Conservation (phyloP, 2,888 invertebrate species). For the Plebejus anna region DNA sequence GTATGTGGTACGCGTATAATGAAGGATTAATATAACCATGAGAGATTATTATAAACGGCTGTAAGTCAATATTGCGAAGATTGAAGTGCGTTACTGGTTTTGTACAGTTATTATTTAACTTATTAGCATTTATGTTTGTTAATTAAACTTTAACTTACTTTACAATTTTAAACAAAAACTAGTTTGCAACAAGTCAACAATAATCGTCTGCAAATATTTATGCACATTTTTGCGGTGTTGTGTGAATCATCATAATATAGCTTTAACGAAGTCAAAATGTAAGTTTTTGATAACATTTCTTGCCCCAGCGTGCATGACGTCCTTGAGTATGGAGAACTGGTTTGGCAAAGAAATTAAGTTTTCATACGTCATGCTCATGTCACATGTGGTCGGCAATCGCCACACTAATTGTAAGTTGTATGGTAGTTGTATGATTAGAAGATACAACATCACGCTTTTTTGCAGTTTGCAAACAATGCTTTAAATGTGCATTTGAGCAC, state of each 20-base stretch:
- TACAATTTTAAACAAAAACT: background rate
- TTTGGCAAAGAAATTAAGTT: slow-evolving; percentile 5
- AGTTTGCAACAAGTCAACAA: background rate
- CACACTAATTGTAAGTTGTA: background rate
- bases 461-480: background rate
- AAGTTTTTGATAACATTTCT: background rate
- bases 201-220: background rate
- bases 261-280: background rate
- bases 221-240: background rate
- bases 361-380: background rate
- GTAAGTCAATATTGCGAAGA: background rate
- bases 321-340: background rate
- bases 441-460: background rate
- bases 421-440: background rate
- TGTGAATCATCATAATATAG: background rate
- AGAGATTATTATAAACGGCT: background rate
- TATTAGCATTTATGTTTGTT: background rate
- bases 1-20: background rate
- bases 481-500: background rate
- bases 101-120: background rate
- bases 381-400: background rate
- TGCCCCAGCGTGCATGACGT: background rate
- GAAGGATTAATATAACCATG: background rate
- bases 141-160: background rate
- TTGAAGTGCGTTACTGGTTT: background rate